Base-by-base conservation (phyloP, 1,140 invertebrate species). In the Linepithema humile region DNA sequence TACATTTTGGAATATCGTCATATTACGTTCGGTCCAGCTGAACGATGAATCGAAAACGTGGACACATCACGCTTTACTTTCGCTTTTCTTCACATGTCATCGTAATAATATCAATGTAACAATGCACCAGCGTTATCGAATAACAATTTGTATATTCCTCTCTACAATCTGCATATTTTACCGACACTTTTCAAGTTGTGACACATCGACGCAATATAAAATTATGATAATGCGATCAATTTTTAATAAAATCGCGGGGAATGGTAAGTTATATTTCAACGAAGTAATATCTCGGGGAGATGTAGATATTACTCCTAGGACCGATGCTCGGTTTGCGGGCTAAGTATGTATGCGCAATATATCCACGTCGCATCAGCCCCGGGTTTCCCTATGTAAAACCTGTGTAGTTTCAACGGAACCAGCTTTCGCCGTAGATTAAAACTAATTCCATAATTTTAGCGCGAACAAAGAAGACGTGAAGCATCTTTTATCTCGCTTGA, bases 11-110 rank as follows among this genome's bases (percentile, higher is more conserved):
- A 83, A 85, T 65, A 55, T 50, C 82, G 65, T 83, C 65, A 73
- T 55, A 88, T 91, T 89, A 90, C 87, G 89, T 87, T 83, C 57
- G 64, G 12, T 80, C 64, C 75, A 48, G 45, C 48, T 55, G 62
- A 29, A 29, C 48, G 75, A 5, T n/a, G 48, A 26, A 43, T 40
- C 48, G 62, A 55, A 55, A 80, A 80, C 62, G 29, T 40, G 60
- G 10, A n/a, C 32, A 45, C 45, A 20, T n/a, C 12, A 35, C 43
- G 23, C 26, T 23, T 32, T 43, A 55, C 50, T 70, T 80, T 40
- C 75, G 70, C 69, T 70, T 69, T 80, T 67, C 38, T 10, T 29
- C 4, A 57, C 12, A 17, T n/a, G 62, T 40, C 32, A 0, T 32
- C 10, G 12, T 55, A n/a, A 67, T 69, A 43, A 48, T 40, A 17